phyloP scores from a whole-genome alignment of 2,888 invertebrate species.

The Disparrhopalites patrizii region DNA sequence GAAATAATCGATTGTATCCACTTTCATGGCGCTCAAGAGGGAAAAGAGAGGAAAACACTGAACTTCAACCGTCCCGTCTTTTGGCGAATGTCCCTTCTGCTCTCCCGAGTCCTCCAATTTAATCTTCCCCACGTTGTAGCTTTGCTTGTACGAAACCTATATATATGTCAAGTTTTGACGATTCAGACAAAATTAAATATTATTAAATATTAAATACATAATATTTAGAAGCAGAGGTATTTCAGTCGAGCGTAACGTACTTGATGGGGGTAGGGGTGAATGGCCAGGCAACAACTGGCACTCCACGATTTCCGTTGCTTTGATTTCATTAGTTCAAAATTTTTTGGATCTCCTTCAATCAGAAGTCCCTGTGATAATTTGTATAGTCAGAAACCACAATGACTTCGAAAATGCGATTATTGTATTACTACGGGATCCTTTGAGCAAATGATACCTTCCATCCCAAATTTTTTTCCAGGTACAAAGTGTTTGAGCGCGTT shows the following conservation, averaged over 20 bases:
- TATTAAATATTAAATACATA: too few relatives aligned
- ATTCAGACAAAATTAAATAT: too few relatives aligned
- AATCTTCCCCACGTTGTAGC: slow-evolving; percentile 23
- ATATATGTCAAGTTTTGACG: too few relatives aligned
- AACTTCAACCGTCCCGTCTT: slow-evolving; percentile 33
- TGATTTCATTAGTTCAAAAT: slow-evolving; percentile 48
- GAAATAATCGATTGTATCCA: slow-evolving; percentile 52
- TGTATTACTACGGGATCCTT: background rate
- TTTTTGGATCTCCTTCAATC: slow-evolving; percentile 51
- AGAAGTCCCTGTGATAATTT: slow-evolving; percentile 50
- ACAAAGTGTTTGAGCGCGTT: slow-evolving; percentile 52
- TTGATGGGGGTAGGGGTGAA: slow-evolving; percentile 39
- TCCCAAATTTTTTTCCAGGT: slow-evolving; percentile 50
- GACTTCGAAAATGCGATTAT: background rate
- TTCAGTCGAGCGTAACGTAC: too few relatives aligned
- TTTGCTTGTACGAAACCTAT: slow-evolving; percentile 14
- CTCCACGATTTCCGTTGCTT: slow-evolving; percentile 51
- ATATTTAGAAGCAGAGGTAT: too few relatives aligned
- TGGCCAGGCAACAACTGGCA: slow-evolving; percentile 50
- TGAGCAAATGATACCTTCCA: slow-evolving; percentile 50
- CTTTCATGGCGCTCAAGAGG: slow-evolving; percentile 51
- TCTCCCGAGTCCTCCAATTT: background rate
- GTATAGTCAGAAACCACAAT: background rate
- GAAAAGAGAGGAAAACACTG: slow-evolving; percentile 53
- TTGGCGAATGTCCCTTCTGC: background rate